Evolutionary conservation across 2,113 vertebrate species (phyloP).

Genomic region (Zonotrichia leucophrys): DNA sequence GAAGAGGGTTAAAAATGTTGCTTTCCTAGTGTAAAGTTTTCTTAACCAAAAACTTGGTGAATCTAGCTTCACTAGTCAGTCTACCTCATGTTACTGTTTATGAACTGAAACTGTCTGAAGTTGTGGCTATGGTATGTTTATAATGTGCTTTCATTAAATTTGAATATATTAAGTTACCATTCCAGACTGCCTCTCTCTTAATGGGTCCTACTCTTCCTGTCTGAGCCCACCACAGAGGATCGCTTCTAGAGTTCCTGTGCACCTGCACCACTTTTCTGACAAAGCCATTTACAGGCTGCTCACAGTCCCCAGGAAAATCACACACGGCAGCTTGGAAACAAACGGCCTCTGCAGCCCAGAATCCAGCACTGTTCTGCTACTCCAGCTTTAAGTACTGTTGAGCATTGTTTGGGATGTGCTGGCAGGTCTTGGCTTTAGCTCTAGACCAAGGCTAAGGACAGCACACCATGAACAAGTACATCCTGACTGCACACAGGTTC

Average conservation of each 20-base stretch:
- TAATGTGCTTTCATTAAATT: conserved; percentile 79
- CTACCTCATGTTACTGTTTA: conserved; percentile 92
- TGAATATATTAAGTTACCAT: conserved; percentile 75
- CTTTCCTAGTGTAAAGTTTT: conserved; percentile 78
- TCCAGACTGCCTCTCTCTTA: neutral
- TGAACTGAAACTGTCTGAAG: conserved; percentile 74
- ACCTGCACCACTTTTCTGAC: neutral
- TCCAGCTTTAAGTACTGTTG: neutral
- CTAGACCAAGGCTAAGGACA: neutral
- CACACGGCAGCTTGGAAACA: rapidly evolving
- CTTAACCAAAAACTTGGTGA: conserved; percentile 80
- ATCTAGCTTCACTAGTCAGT: conserved; percentile 85
- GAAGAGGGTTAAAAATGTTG: conserved; percentile 73
- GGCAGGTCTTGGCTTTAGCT: rapidly evolving
- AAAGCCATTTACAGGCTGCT: neutral
- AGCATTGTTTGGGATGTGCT: neutral
- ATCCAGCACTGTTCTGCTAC: rapidly evolving
- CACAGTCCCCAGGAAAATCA: rapidly evolving
- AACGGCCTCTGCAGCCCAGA: neutral
- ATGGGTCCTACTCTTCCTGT: neutral
- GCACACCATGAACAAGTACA: rapidly evolving
- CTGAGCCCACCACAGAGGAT: rapidly evolving
- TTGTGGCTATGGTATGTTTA: conserved; percentile 74
- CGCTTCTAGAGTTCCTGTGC: rapidly evolving
- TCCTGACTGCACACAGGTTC: neutral